Evolutionary conservation across 2,113 vertebrate species (phyloP), one percentile per base, ranked within the genome.

Genomic region (Boulengeromyrus knoepffleri): DNA sequence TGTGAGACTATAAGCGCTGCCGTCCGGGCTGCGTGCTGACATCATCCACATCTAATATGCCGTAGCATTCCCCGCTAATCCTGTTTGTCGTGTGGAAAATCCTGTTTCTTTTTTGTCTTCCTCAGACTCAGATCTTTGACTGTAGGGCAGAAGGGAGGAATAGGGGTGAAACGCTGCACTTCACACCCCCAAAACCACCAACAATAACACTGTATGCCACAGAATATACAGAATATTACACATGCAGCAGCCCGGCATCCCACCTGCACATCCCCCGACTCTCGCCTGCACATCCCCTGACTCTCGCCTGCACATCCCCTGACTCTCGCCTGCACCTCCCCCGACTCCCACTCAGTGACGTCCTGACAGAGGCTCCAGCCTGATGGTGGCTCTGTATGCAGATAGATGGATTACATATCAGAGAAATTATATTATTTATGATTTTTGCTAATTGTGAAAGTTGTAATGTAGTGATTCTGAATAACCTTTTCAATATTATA

Each of bases 91-190:
- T 88, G 87, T 88, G 87, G 52, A 62, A 88, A 88, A 88, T 88
- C 87, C 87, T 88, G 31, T 88, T 88, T 88, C 87, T 62, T 88
- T 88, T 88, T 88, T 88, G 87, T 88, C 87, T 88, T 88, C 53
- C 42, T 88, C 52, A 62, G 53, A 88, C 53, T 62, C 53, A 58
- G 39, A 62, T 42, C 87, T 58, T 27, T 88, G 52, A 88, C 87
- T 62, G 36, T 88, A 88, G 87, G 87, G 87, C 87, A 88, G 36
- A 45, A 42, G 9, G 53, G 36, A 53, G 85, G 85, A 87, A 53
- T 17, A 52, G 7, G 50, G 85, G n/a, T 17, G 19, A 66, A 19
- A 56, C 9, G 2, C 24, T 21, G 36, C 39, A 46, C 39, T 10
- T 24, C 36, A 62, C 56, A 21, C 39, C 36, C 36, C 31, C 36